Evolutionary conservation across 2,113 vertebrate species (phyloP).

Genomic region (Electrona antarctica): DNA sequence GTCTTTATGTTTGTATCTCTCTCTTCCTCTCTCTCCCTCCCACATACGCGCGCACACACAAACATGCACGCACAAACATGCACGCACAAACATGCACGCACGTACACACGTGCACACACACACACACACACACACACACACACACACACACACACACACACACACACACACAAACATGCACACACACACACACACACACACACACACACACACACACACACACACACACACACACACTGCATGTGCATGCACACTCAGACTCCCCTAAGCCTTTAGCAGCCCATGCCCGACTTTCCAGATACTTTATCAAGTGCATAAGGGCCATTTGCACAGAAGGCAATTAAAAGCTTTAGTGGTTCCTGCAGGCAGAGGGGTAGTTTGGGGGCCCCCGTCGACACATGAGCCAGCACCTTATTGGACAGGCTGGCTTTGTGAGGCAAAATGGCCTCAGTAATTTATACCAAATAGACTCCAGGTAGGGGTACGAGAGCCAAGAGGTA

Average conservation of each 20-base stretch:
- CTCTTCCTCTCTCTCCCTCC: conserved; percentile 22
- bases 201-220: background rate
- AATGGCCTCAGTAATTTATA: conserved; percentile 92
- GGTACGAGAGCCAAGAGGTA: conserved; percentile 76
- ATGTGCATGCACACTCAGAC: conserved; percentile 22
- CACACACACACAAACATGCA: background rate
- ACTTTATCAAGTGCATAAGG: conserved; percentile 83
- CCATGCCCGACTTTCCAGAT: conserved; percentile 71
- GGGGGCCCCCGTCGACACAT: conserved; percentile 92
- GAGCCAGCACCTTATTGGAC: conserved; percentile 94
- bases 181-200: conserved; percentile 18
- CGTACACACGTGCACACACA: background rate
- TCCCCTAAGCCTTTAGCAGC: conserved; percentile 59
- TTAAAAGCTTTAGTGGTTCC: conserved; percentile 99
- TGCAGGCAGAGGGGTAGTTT: conserved; percentile 95
- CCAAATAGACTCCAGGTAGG: conserved; percentile 91
- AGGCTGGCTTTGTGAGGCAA: conserved; percentile 85
- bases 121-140: background rate
- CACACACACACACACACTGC: background rate
- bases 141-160: background rate
- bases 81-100: conserved; percentile 36
- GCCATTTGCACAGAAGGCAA: conserved; percentile 99
- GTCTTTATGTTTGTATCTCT: conserved; percentile 31
- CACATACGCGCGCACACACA: background rate
- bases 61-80: conserved; percentile 44